Base-by-base conservation (phyloP, 2,888 invertebrate genomes). In the Synergus japonicus region DNA sequence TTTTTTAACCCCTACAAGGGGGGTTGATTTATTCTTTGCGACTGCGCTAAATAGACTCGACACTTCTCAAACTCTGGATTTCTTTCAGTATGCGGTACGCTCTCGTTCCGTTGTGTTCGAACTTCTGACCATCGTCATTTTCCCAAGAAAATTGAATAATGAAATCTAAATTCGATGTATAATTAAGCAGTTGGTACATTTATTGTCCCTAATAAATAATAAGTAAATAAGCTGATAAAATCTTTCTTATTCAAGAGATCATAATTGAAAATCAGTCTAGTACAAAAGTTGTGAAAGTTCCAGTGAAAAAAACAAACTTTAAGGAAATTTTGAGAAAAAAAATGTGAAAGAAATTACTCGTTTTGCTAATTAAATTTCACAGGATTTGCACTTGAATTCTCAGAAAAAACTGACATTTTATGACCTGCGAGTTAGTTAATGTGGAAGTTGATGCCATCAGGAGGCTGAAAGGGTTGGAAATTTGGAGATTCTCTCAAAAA, bases 51-150 rank as follows among this genome's bases (percentile, higher is more conserved):
- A 79, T 78, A 83, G 81, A 80, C 85, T 82, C 83, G 79, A 83
- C 80, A 84, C 84, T 83, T 87, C 85, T 81, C 84, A 85, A 85
- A 85, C 85, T 84, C 83, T 8, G 13, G 41, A 54, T 81, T 78
- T 76, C 82, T 85, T 86, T 88, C 88, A 89, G 89, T 89, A 85
- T 85, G 86, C 86, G 86, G 85, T 86, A 87, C 87, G 88, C 88
- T 88, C 85, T 86, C 86, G 85, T 85, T 84, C 88, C 85, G 86
- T 80, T 85, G 84, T 87, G 86, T 85, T 86, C 83, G 85, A 79
- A 81, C 64, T 76, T 66, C 41, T 79, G 80, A 77, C 78, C 76
- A 78, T 82, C 67, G 76, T 79, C 79, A 44, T 54, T 81, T 80
- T 76, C 44, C 44, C 15, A 37, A 37, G 1, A 73, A 73, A 54